phyloP scores from a whole-genome alignment of 2,797 vertebrate species.

The Australoheros facetus region DNA sequence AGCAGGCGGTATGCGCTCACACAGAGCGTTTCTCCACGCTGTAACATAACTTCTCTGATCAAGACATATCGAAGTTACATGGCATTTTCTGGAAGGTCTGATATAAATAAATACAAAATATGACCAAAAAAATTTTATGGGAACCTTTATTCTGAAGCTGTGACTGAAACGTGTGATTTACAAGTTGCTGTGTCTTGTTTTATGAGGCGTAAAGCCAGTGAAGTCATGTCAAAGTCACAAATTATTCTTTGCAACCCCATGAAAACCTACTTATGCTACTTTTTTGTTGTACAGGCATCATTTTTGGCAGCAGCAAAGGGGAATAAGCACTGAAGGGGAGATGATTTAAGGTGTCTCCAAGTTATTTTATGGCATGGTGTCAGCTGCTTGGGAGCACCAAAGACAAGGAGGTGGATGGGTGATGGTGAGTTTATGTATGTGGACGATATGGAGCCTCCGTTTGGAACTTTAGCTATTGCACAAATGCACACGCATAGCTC shows the following conservation, averaged over 20 bases:
- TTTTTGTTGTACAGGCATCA: constrained; percentile 44
- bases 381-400: constrained; percentile 22
- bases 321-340: constrained; percentile 33
- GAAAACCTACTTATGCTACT: constrained; percentile 42
- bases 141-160: constrained; percentile 20
- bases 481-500: neutral
- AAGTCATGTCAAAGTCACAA: constrained; percentile 52
- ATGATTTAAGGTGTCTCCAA: constrained; percentile 58
- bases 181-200: constrained; percentile 40
- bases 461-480: neutral
- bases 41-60: constrained; percentile 31
- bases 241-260: constrained; percentile 34
- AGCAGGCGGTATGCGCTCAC: constrained; percentile 50
- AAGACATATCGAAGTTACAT: constrained; percentile 28
- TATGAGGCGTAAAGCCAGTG: constrained; percentile 25
- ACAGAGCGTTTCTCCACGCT: constrained; percentile 42
- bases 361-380: constrained; percentile 48
- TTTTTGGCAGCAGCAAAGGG: constrained; percentile 49
- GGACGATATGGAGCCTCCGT: constrained; percentile 10
- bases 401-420: constrained; percentile 11
- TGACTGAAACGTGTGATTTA: constrained; percentile 42
- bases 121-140: constrained; percentile 6
- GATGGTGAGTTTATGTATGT: neutral
- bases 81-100: constrained; percentile 30
- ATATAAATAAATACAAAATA: constrained; percentile 15